phyloP scores from a whole-genome alignment of 2,888 invertebrate species.

The Platycheirus albimanus region DNA sequence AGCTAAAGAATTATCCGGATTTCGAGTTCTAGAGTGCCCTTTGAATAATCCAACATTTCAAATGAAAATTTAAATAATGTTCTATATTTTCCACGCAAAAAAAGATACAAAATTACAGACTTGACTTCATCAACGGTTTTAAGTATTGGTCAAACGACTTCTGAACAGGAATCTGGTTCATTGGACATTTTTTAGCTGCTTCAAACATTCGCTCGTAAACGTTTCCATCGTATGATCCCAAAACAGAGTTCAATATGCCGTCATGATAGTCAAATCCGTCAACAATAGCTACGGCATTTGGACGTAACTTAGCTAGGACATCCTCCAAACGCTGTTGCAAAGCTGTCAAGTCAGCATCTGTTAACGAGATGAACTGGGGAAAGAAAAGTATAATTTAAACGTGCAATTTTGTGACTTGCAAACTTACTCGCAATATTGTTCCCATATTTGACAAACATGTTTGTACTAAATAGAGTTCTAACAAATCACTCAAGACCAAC shows the following conservation, averaged over 20 bases:
- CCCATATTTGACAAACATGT: constrained; percentile 90
- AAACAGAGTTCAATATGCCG: constrained; percentile 89
- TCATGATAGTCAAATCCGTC: constrained; percentile 95
- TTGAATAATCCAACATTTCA: too few species aligned
- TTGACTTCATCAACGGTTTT: too few species aligned
- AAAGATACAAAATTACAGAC: too few species aligned
- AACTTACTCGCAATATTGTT: constrained; percentile 89
- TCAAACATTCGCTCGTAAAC: constrained; percentile 92
- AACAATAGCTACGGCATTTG: constrained; percentile 94
- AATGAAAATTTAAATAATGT: too few species aligned
- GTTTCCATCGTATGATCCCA: constrained; percentile 93
- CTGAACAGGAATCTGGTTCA: too few species aligned
- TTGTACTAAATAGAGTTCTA: constrained; percentile 90
- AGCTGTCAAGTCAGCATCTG: constrained; percentile 79
- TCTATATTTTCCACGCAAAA: too few species aligned
- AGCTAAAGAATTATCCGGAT: too few species aligned
- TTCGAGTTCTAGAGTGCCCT: too few species aligned
- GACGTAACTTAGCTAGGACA: constrained; percentile 88
- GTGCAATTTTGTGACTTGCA: background rate
- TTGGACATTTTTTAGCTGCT: constrained; percentile 91
- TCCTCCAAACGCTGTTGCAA: constrained; percentile 89
- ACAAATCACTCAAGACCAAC: constrained; percentile 87
- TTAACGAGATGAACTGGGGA: constrained; percentile 81
- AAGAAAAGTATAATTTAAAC: too few species aligned
- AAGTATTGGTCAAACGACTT: too few species aligned